These are phyloP conservation scores for Atethmia centrago DNA, from an alignment of 2,888 invertebrate species.

Conservation along the genomic window DNA sequence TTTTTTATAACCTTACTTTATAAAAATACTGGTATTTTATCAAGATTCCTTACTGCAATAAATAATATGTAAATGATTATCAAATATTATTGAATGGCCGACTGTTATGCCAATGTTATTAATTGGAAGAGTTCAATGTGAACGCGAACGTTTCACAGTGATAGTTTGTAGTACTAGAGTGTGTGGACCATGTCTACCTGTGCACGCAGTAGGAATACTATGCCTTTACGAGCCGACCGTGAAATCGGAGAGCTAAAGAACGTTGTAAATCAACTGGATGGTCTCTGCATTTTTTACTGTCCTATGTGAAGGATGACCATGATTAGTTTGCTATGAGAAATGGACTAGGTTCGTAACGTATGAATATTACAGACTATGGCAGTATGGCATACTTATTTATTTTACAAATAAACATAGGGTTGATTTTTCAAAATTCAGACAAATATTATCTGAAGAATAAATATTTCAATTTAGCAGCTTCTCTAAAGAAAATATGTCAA, in stretches of 20 bases:
- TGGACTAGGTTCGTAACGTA: slow-evolving; percentile 15
- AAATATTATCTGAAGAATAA: too few species aligned
- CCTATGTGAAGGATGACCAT: slow-evolving; percentile 68
- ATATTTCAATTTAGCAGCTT: too few species aligned
- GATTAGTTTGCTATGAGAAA: slow-evolving; percentile 52
- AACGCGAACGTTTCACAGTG: slow-evolving; percentile 25
- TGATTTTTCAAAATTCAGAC: too few species aligned
- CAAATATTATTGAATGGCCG: slow-evolving; percentile 32
- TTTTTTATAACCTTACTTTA: slow-evolving; percentile 31
- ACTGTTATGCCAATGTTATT: slow-evolving; percentile 28
- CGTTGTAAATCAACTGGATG: slow-evolving; percentile 78
- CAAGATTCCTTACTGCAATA: slow-evolving; percentile 40
- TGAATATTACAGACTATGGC: background rate
- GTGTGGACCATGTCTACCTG: slow-evolving; percentile 39
- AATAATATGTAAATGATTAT: slow-evolving; percentile 45
- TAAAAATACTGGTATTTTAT: slow-evolving; percentile 44
- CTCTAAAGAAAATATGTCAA: too few species aligned
- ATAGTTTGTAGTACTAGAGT: slow-evolving; percentile 25
- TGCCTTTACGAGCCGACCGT: slow-evolving; percentile 69
- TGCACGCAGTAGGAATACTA: slow-evolving; percentile 53
- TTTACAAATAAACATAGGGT: too few species aligned
- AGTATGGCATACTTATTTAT: too few species aligned
- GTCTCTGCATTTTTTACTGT: slow-evolving; percentile 76
- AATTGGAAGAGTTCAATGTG: slow-evolving; percentile 31
- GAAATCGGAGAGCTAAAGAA: slow-evolving; percentile 77